Conservation (phyloP, 2,113 vertebrate species). For the Ptyas mucosa region DNA sequence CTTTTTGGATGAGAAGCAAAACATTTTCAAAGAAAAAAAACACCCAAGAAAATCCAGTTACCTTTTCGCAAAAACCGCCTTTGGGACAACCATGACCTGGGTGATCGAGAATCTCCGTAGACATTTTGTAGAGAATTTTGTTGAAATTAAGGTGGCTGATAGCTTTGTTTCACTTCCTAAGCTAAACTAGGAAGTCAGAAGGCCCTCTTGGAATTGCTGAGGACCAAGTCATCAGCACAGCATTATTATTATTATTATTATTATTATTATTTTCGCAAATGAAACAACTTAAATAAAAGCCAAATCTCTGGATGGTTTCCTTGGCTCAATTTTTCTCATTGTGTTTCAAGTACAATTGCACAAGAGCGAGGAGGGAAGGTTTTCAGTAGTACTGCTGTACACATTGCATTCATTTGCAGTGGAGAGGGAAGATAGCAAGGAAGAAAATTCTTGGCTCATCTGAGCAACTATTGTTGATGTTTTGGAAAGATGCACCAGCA, state of each 20-base stretch:
- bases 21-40: no score
- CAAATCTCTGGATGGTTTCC: constrained; percentile 20
- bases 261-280: constrained; percentile 13
- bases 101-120: no score
- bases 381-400: constrained; percentile 29
- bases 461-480: neutral
- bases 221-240: no score
- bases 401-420: constrained; percentile 24
- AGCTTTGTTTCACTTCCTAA: no score
- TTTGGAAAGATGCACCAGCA: neutral
- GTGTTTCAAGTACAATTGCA: constrained; percentile 44
- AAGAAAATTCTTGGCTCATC: constrained; percentile 29
- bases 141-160: no score
- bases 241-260: neutral
- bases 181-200: no score
- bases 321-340: constrained; percentile 46
- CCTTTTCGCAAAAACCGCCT: no score
- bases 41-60: no score
- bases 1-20: no score
- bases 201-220: no score
- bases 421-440: constrained; percentile 7
- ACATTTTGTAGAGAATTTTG: no score
- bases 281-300: constrained; percentile 1
- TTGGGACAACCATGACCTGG: no score
- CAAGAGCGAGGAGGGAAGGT: constrained; percentile 33